Evolutionary conservation across 2,797 vertebrate genomes (phyloP), one percentile per base, ranked within the genome.

Genomic region (Microctenopoma steveboyesi): DNA sequence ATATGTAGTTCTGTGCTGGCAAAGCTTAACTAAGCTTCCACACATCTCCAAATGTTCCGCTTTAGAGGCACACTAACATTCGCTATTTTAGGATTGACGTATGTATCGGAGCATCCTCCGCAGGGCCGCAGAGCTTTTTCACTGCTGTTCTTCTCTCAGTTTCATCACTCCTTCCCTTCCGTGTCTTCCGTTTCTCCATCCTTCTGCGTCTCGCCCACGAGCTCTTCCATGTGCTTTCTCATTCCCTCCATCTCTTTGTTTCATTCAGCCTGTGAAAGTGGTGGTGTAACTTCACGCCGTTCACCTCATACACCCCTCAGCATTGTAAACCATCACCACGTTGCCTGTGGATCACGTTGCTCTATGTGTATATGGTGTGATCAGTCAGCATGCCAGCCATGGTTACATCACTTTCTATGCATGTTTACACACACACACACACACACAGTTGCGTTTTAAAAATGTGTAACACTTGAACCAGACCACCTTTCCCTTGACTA

Each of bases 121-220:
- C 10, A 0, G 39, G 18, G 2, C 27, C 12, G 0, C 1, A 43
- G 25, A 37, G 33, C 37, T 64, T 46, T 60, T 50, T 72, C 59
- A 60, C 42, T 35, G 68, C 54, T 35, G 5, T 30, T 30, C 28
- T 71, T 27, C 47, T 42, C 4, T 42, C 13, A 16, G 7, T 45
- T 40, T 54, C 64, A 65, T 4, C 28, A 2, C 9, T 39, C 14
- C 14, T 15, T 60, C 25, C 7, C 43, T 16, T 39, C 73, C 37
- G 48, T 50, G 2, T 4, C 12, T 55, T 70, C 37, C 57, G 14
- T 25, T 50, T 39, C 46, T 61, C 16, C 35, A 74, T 68, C 60
- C 16, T 46, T 40, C 39, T 51, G n/a, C 74, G 51, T 72, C 68
- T 81, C 22, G 4, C 35, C 66, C 40, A 66, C 51, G 18, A 8